Percentiles rank a stretch among this genome's conserved stretches.
These are phyloP conservation scores for Spheniscus humboldti DNA, from an alignment of 2,797 vertebrate species.

Conservation along the genomic window DNA sequence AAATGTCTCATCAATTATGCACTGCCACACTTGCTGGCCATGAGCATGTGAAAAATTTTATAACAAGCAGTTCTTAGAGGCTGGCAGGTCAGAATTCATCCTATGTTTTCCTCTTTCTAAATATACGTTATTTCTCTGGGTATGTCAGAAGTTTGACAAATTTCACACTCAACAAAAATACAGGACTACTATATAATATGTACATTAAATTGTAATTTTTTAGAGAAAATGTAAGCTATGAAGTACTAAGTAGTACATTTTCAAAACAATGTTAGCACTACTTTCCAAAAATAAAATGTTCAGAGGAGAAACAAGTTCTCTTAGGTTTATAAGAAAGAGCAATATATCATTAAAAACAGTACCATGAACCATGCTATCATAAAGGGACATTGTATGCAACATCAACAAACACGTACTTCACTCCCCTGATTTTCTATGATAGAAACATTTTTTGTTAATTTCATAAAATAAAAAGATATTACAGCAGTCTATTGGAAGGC, in stretches of 20 bases:
- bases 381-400: neutral
- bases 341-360: neutral
- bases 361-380: neutral
- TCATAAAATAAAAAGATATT: conserved; percentile 27
- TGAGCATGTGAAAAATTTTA: neutral
- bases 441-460: neutral
- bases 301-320: neutral
- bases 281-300: neutral
- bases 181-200: neutral
- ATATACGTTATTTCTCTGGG: neutral
- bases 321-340: neutral
- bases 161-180: neutral
- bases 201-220: neutral
- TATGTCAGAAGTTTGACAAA: neutral
- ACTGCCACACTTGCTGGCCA: neutral
- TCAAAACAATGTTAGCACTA: neutral
- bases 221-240: neutral
- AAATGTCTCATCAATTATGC: neutral
- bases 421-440: neutral
- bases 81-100: neutral
- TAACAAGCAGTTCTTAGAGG: neutral
- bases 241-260: neutral
- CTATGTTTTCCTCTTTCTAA: neutral
- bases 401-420: neutral
- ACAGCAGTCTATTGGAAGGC: neutral